A percentile compares a stretch with the other conserved stretches of the same genome.
Conservation (phyloP, 2,888 invertebrate species). For the Pegoplata infirma region DNA sequence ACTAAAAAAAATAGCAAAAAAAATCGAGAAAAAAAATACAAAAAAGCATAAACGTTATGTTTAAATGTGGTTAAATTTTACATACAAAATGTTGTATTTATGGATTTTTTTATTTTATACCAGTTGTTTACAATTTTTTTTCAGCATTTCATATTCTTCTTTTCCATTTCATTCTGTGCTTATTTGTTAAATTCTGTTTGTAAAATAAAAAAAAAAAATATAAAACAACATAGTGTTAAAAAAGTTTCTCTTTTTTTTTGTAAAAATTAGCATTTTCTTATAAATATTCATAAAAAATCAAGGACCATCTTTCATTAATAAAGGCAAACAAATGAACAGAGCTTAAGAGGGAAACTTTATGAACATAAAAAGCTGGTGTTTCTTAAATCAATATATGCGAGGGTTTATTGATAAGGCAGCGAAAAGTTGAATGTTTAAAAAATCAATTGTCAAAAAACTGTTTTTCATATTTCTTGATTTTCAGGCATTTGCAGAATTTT, state of each 20-base stretch:
- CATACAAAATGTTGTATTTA: conserved; percentile 42
- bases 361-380: background rate
- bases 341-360: background rate
- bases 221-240: background rate
- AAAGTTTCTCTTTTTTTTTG: background rate
- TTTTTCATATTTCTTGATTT: too few relatives aligned
- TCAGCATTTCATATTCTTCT: background rate
- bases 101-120: conserved; percentile 20
- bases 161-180: background rate
- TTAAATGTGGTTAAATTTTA: conserved; percentile 30
- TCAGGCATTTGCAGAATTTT: too few relatives aligned
- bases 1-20: background rate
- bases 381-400: background rate
- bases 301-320: conserved; percentile 19
- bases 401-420: background rate
- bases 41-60: background rate
- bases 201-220: background rate
- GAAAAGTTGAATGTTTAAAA: too few relatives aligned
- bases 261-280: conserved; percentile 45
- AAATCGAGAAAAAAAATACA: too few relatives aligned
- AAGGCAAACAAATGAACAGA: background rate
- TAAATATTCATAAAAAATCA: conserved; percentile 49
- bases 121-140: background rate
- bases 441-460: too few relatives aligned
- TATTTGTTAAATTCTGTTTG: background rate